Conservation (phyloP, 2,888 invertebrate species). For the Lacanobia oleracea region DNA sequence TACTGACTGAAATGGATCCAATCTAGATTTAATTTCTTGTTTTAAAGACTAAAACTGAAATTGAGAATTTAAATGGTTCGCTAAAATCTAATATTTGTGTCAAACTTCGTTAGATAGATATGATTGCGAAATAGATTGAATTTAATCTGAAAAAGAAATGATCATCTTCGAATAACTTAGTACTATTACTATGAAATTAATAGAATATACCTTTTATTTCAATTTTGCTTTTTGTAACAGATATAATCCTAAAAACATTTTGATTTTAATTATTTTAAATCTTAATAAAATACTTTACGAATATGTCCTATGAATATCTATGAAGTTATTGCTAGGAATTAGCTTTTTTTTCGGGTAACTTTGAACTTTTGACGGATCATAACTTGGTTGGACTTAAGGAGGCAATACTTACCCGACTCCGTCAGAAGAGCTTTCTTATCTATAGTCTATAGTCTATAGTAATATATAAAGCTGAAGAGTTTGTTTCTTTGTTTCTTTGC, state of each 20-base stretch:
- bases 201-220: neutral
- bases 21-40: slow-evolving; percentile 25
- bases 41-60: slow-evolving; percentile 9
- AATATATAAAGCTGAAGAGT: no score
- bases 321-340: no score
- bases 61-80: slow-evolving; percentile 1
- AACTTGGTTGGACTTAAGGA: no score
- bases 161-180: neutral
- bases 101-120: slow-evolving; percentile 9
- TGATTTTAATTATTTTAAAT: no score
- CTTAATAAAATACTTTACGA: no score
- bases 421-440: no score
- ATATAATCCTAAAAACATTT: no score
- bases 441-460: no score
- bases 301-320: no score
- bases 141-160: neutral
- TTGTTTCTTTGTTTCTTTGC: no score
- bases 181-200: neutral
- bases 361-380: no score
- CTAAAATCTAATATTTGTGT: slow-evolving; percentile 21
- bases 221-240: neutral
- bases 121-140: slow-evolving; percentile 6
- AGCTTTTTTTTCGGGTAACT: no score
- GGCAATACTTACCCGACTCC: neutral
- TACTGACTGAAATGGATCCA: slow-evolving; percentile 24